Base-by-base conservation (phyloP, 2,888 invertebrate genomes). In the Caenorhabditis becei region DNA sequence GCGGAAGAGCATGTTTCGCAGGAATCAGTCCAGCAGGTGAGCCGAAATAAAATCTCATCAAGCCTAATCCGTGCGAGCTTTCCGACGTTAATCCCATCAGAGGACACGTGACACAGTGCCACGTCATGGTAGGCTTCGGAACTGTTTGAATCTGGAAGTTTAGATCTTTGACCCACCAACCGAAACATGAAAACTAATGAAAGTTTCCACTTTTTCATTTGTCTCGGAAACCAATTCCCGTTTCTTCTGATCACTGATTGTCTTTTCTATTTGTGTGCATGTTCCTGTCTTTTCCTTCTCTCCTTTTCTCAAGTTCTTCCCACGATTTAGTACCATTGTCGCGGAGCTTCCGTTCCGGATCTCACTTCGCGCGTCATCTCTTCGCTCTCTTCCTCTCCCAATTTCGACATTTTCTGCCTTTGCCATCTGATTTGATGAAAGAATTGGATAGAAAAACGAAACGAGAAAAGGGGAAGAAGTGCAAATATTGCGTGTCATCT, bases 11-110 rank as follows among this genome's bases (percentile, higher is more conserved):
- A 79, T 79, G 72, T 79, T 79, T 69, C 65, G 69, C n/a, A 47
- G 79, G 37, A 79, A 79, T 62, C 79, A 79, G 56, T 79, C 79
- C 59, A 79, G 79, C 79, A 79, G 79, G 79, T 79, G 32, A 56
- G 61, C 54, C 26, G 23, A 16, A 53, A 37, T 14, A 61, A 23
- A 41, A 4, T 16, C n/a, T 23, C n/a, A 41, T 41, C 41, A 14
- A 41, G 41, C 62, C 28, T 32, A 63, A 49, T 44, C 51, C 49
- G 32, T 14, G 18, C 41, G 2, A 10, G n/a, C n/a, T 14, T 28
- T n/a, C 26, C 44, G 10, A 23, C 24, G 3, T 20, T 63, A 59
- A 59, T 59, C 41, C 59, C 59, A 37, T 35, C 37, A 35, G 51
- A 18, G 20, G 44, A 32, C 37, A 47, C 62, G 24, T 53, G 53